Evolutionary conservation across 1,140 invertebrate genomes (phyloP), one percentile per base, ranked within the genome.

Genomic region (Heliconius hermathena): DNA sequence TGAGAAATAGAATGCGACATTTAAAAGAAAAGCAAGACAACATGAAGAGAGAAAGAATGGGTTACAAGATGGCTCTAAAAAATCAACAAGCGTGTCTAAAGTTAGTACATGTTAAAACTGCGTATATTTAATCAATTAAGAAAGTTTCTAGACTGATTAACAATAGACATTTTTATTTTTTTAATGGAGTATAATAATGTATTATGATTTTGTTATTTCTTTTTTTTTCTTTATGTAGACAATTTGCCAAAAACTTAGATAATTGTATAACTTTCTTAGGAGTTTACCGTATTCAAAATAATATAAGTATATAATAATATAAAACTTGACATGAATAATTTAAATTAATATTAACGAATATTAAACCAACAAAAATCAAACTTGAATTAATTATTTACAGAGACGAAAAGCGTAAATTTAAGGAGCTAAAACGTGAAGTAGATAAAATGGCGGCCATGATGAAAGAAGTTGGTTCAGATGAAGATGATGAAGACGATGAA

Each of bases 371-470:
- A 8, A 36, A 36, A 36, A 36, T 36, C 0, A 36, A 36, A 36
- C 6, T 36, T 6, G 6, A 36, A 36, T 36, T 36, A 16, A 46
- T 13, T 8, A 36, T 36, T 90, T 87, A 22, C 80, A 96, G 95
- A 84, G 96, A 97, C 70, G 97, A 97, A 83, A 97, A 97, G 83
- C 97, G 96, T 83, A 97, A 97, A 89, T 97, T 96, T 86, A 97
- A 97, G 86, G 95, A 96, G 72, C 89, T 98, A 49, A 97, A 98
- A 89, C 97, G 97, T 83, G 97, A 98, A 94, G 97, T 98, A 5
- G 97, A 98, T 84, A 98, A 98, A 94, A 98, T 98, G 97, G 97
- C 97, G 0, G 96, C 96, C 22, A 95, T 98, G 78, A 97, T 98
- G 96, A 97, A 97, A 79, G 97, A 97, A 83, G 95, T 95, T 4